Evolutionary conservation across 92 coral and sea anemone species (phyloP), one percentile per base, ranked within the genome.

Genomic region (Phenganax subtilis): DNA sequence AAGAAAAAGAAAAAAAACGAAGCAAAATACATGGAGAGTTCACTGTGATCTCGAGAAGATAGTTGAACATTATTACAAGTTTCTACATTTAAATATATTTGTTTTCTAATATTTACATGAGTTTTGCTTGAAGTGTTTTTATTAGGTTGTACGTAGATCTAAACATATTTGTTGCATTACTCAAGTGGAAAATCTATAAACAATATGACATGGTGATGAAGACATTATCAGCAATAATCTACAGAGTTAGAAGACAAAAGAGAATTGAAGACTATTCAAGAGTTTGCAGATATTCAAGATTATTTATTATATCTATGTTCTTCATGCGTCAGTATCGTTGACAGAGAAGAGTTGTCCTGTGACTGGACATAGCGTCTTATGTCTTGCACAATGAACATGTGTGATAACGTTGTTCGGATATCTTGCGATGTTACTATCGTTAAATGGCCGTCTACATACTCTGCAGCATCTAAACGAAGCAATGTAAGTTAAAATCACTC

Each of bases 371-470:
- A 92, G 88, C 61, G 77, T 81, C 84, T 96, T 96, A 81, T 90
- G 88, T 55, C 97, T 88, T 76, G 97, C 99, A 75, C 99, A 96
- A 85, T 96, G 97, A 47, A 96, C 90, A 75, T 96, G 99, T 44
- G 99, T 96, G 72, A 89, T 83, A 59, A 96, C 97, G 83, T 97
- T 94, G 75, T 96, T 96, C 5, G 99, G 99, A 81, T 96, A 96
- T 16, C 97, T 93, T 52, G 96, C 99, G 1, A 96, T 93, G 37
- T 97, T 93, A 2, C 96, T 88, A 47, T 96, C 99, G 79, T 92
- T 89, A 86, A 96, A 96, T 17, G 99, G 99, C 47, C 99, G 88
- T n/a, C 96, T 89, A 70, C 99, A 96, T 11, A 92, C 91, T 54
- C 91, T 97, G 72, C 99, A 96, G 64, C 86, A 81, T 59, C 97